Conservation (phyloP, 2,113 vertebrate species). For the Otus sunia region DNA sequence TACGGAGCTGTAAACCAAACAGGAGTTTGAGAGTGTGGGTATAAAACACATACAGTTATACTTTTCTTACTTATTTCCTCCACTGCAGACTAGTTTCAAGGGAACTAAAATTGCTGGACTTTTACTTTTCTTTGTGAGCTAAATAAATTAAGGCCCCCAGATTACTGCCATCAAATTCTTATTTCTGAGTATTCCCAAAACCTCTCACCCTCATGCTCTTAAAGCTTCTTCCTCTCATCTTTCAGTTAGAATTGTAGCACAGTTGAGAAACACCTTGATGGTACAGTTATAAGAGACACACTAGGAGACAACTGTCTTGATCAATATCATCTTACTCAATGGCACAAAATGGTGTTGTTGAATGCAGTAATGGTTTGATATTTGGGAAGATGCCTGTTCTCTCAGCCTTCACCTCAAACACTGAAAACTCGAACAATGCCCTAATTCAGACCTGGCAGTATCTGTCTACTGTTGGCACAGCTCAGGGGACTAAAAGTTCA, state of each 20-base stretch:
- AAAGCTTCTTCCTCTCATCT: background rate
- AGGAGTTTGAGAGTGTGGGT: background rate
- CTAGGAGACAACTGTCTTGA: background rate
- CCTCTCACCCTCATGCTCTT: background rate
- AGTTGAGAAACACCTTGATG: background rate
- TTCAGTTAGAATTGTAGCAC: background rate
- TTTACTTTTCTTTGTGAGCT: background rate
- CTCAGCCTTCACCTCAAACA: background rate
- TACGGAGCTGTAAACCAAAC: background rate
- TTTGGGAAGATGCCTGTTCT: background rate
- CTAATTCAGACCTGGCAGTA: background rate
- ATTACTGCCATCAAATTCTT: background rate
- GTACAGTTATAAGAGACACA: background rate
- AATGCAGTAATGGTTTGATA: background rate
- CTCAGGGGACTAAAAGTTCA: background rate
- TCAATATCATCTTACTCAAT: background rate
- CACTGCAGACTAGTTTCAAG: background rate
- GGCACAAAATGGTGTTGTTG: background rate
- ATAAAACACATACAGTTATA: background rate
- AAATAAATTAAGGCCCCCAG: background rate
- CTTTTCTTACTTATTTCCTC: background rate
- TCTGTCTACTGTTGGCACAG: background rate
- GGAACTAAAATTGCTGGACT: background rate
- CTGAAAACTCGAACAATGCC: background rate
- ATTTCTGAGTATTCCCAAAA: background rate